These are phyloP conservation scores for Aramus guarauna DNA, from an alignment of 2,113 vertebrate species.

Conservation along the genomic window DNA sequence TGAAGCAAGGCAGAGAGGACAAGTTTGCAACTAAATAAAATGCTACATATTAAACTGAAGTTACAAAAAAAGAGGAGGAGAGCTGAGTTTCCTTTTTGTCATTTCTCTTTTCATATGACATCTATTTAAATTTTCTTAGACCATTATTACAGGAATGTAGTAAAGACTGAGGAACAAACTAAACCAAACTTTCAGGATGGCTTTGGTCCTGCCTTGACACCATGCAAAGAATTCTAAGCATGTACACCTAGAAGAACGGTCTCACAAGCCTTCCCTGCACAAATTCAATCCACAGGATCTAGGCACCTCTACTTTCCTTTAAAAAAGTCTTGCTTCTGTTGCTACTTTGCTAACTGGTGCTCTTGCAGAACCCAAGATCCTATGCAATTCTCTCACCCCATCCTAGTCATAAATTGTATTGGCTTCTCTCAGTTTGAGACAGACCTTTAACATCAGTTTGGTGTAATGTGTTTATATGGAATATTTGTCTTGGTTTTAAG, in stretches of 20 bases:
- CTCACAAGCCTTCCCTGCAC: not conserved
- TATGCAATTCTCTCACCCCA: not conserved
- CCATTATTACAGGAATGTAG: not conserved
- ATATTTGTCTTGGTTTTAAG: conserved; percentile 35
- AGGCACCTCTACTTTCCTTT: not conserved
- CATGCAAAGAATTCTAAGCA: not conserved
- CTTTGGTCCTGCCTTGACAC: not conserved
- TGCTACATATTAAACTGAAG: not conserved
- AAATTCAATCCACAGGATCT: not conserved
- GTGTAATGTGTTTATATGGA: conserved; percentile 19
- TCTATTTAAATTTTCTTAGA: not conserved
- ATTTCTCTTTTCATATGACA: not conserved
- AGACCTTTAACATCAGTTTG: conserved; percentile 36
- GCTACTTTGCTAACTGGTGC: not conserved
- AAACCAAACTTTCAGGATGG: not conserved
- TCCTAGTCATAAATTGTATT: not conserved
- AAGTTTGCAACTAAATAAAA: conserved; percentile 11
- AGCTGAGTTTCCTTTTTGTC: not conserved
- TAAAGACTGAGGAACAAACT: not conserved
- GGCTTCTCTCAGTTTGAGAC: not conserved
- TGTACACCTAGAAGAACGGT: not conserved
- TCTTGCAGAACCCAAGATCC: not conserved
- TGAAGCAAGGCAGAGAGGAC: conserved; percentile 10
- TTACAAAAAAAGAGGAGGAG: not conserved
- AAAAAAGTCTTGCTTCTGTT: not conserved